Conservation (phyloP, 2,888 invertebrate genomes). For the Volucella inanis region DNA sequence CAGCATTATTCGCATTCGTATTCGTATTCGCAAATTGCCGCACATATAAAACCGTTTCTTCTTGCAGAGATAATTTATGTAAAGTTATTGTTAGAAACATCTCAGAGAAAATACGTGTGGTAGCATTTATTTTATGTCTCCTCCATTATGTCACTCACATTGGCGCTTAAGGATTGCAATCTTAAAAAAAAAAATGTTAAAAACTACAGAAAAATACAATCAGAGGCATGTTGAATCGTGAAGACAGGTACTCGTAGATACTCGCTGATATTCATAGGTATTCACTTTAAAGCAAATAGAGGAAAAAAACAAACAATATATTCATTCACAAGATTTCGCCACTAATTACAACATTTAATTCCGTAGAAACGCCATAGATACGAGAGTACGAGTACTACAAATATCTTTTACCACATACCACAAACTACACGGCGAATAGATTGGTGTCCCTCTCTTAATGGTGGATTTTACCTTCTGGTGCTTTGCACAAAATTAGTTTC, state of each 20-base stretch:
- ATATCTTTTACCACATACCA: background rate
- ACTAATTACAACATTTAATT: constrained; percentile 70
- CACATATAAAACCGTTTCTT: constrained; percentile 32
- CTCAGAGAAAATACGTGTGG: constrained; percentile 25
- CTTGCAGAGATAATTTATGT: constrained; percentile 64
- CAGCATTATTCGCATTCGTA: no score
- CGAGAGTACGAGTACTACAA: constrained; percentile 4
- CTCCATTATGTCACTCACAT: constrained; percentile 69
- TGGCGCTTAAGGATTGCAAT: constrained; percentile 61
- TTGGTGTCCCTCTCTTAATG: background rate
- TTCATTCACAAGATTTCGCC: constrained; percentile 55
- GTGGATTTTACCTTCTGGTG: constrained; percentile 20
- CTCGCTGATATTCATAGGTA: background rate
- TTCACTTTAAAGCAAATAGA: no score
- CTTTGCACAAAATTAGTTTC: constrained; percentile 58
- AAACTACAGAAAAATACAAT: constrained; percentile 22
- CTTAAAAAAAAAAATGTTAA: background rate
- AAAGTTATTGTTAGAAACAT: constrained; percentile 68
- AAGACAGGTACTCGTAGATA: constrained; percentile 40
- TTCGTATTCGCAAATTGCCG: no score
- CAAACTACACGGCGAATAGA: background rate
- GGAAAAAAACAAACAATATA: constrained; percentile 15
- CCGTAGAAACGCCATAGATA: constrained; percentile 48
- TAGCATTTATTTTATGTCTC: constrained; percentile 64
- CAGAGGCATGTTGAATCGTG: constrained; percentile 49